Conservation (phyloP, 1,140 invertebrate species). For the Drosophila arizonae region DNA sequence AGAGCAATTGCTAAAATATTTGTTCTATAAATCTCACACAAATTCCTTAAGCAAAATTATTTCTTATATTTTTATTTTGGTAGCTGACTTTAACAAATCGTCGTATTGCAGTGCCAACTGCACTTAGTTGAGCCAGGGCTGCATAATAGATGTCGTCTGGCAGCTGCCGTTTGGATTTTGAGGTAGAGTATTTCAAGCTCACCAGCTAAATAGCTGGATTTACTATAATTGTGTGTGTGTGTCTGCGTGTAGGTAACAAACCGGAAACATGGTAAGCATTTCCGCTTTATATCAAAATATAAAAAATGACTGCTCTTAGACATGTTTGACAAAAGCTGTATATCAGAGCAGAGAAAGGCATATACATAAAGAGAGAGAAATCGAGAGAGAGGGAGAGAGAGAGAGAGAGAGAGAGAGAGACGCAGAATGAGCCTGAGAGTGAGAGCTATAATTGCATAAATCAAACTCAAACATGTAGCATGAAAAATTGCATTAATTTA, state of each 20-base stretch:
- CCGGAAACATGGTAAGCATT: conserved; percentile 72
- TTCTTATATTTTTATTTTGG: neutral
- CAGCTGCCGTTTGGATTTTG: neutral
- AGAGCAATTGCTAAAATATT: no score
- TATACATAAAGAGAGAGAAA: neutral
- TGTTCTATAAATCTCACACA: no score
- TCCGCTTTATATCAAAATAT: conserved; percentile 74
- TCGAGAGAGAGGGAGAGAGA: conserved; percentile 33
- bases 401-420: conserved; percentile 8
- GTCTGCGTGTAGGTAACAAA: conserved; percentile 62
- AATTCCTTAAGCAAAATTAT: neutral
- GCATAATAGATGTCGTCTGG: neutral
- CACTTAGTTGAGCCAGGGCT: neutral
- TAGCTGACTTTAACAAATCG: neutral
- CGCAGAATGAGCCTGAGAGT: neutral
- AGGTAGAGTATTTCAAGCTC: neutral
- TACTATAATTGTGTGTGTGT: neutral
- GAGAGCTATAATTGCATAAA: conserved; percentile 80
- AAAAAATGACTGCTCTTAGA: conserved; percentile 79
- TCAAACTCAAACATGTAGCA: conserved; percentile 81
- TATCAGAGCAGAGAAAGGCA: conserved; percentile 38
- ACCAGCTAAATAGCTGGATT: neutral
- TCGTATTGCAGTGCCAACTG: neutral
- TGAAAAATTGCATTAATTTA: conserved; percentile 82
- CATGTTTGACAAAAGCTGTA: conserved; percentile 78